Percentiles rank a stretch among this genome's conserved stretches.
phyloP scores from a whole-genome alignment of 2,888 invertebrate species.

The Acanthosepion lycidas region DNA sequence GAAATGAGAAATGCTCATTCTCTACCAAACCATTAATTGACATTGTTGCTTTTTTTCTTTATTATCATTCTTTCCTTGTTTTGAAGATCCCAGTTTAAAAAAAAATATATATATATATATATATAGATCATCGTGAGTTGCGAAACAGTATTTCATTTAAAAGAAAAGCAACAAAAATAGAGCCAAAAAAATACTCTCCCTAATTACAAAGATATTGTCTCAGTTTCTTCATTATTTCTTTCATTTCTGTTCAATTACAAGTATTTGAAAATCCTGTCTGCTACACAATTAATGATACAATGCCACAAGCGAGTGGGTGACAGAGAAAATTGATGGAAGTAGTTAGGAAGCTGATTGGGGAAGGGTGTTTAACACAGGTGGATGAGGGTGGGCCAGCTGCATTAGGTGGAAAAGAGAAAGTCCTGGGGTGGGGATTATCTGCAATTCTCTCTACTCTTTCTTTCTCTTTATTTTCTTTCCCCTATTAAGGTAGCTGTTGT shows the following conservation, averaged over 20 bases:
- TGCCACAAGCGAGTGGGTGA: not conserved
- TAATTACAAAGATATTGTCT: not conserved
- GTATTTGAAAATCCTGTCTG: not conserved
- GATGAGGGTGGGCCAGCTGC: not conserved
- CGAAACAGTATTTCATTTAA: not conserved
- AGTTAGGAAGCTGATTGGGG: not conserved
- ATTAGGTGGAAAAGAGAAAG: not conserved
- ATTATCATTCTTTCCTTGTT: not conserved
- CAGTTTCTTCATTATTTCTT: not conserved
- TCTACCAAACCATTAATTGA: not conserved
- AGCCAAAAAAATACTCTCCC: not conserved
- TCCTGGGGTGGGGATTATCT: not conserved
- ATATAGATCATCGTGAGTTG: not conserved
- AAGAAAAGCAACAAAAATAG: not conserved
- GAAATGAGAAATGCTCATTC: not conserved
- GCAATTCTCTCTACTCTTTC: not conserved
- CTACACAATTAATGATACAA: not conserved
- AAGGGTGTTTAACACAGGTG: not conserved
- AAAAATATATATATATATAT: no score
- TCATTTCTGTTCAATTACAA: not conserved
- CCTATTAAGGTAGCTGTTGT: not conserved
- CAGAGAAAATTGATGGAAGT: not conserved
- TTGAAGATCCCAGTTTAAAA: no score
- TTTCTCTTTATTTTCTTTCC: not conserved
- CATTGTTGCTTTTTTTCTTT: not conserved